Evolutionary conservation across 2,113 vertebrate species (phyloP).

Genomic region (Excalfactoria chinensis): DNA sequence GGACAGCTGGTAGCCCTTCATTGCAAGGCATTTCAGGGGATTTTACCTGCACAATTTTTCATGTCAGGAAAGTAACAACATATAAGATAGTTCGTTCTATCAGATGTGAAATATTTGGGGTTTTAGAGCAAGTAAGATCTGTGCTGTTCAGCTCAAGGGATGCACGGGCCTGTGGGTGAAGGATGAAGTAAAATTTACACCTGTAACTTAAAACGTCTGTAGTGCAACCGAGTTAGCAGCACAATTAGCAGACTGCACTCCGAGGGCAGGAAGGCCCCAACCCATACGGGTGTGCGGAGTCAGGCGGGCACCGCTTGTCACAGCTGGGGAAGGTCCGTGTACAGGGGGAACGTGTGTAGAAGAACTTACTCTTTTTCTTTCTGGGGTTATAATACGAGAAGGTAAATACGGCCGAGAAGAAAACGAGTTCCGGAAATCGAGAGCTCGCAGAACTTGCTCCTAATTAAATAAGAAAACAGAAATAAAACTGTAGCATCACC

Average conservation of each 20-base stretch:
- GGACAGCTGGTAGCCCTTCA: rapidly evolving
- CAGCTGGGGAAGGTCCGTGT: rapidly evolving
- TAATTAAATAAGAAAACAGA: conserved; percentile 17
- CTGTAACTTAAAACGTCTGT: not conserved
- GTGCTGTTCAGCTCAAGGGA: rapidly evolving
- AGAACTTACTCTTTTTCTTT: conserved; percentile 80
- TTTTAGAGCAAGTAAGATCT: not conserved
- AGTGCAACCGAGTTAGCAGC: not conserved
- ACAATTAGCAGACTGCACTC: rapidly evolving
- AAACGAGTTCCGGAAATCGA: conserved; percentile 89
- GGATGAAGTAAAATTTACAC: not conserved
- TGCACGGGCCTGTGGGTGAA: not conserved
- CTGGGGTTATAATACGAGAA: conserved; percentile 77
- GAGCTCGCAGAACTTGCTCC: conserved; percentile 80
- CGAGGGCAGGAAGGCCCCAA: rapidly evolving
- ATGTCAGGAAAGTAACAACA: rapidly evolving
- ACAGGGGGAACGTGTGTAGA: rapidly evolving
- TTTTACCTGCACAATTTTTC: not conserved
- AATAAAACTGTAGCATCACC: rapidly evolving
- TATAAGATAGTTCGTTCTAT: not conserved
- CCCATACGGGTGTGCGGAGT: rapidly evolving
- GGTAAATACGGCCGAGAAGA: conserved; percentile 84
- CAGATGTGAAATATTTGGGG: rapidly evolving
- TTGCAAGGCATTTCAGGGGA: not conserved
- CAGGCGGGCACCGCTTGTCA: rapidly evolving